Percentiles rank a stretch among this genome's conserved stretches.
Conservation (phyloP, 2,888 invertebrate species). For the Diarsia dahlii region DNA sequence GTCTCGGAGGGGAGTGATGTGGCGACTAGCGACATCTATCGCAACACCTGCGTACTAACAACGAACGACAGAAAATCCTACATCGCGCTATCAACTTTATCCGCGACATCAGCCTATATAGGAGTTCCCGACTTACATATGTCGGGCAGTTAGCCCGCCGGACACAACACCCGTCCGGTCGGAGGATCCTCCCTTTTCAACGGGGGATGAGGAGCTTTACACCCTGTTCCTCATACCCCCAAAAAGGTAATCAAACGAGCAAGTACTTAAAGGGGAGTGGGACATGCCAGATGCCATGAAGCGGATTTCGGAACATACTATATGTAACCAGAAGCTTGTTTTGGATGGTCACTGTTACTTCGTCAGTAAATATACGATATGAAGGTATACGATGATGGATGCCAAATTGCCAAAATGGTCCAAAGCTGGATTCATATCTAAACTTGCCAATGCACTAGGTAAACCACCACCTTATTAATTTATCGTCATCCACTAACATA, state of each 20-base stretch:
- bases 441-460: background rate
- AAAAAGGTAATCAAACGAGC: slow-evolving; percentile 7
- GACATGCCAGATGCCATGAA: background rate
- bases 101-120: too few relatives aligned
- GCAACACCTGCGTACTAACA: too few relatives aligned
- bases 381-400: background rate
- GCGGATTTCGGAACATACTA: background rate
- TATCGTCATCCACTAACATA: background rate
- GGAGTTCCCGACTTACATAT: too few relatives aligned
- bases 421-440: background rate
- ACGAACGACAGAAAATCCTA: too few relatives aligned
- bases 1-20: too few relatives aligned
- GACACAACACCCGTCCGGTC: too few relatives aligned
- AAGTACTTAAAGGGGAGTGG: background rate
- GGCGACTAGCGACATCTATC: too few relatives aligned
- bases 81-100: too few relatives aligned
- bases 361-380: background rate
- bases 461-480: background rate
- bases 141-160: too few relatives aligned
- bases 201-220: too few relatives aligned
- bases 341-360: background rate
- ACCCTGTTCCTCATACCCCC: too few relatives aligned
- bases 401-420: background rate
- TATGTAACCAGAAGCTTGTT: background rate
- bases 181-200: too few relatives aligned